Percentiles rank a stretch among this genome's conserved stretches.
These are phyloP conservation scores for Semicossyphus pulcher DNA, from an alignment of 2,113 vertebrate species.

Conservation along the genomic window DNA sequence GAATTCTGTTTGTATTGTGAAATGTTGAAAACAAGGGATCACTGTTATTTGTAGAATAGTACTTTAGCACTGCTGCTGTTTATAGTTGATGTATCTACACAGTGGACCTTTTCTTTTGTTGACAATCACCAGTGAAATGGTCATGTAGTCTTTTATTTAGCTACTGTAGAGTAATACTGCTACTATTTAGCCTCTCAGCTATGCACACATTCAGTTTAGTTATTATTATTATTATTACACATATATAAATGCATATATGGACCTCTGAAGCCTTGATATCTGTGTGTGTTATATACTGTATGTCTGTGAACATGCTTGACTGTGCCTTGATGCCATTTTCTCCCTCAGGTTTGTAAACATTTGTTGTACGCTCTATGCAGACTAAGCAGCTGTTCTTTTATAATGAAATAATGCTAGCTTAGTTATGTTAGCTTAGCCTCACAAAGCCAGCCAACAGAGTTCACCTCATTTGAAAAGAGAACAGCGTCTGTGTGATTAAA, in stretches of 20 bases:
- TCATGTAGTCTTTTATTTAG: conserved; percentile 33
- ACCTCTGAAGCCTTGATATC: conserved; percentile 62
- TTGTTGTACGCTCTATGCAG: conserved; percentile 60
- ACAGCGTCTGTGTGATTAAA: not conserved
- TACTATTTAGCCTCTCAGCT: conserved; percentile 43
- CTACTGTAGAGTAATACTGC: conserved; percentile 21
- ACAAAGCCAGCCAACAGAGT: not conserved
- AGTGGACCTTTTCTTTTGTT: conserved; percentile 41
- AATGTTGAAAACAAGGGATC: conserved; percentile 74
- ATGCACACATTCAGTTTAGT: conserved; percentile 46
- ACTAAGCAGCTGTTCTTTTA: conserved; percentile 33
- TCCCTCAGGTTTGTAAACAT: conserved; percentile 70
- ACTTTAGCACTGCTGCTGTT: conserved; percentile 65
- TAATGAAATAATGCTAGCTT: conserved; percentile 51
- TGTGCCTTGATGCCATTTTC: conserved; percentile 75
- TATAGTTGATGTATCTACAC: conserved; percentile 37
- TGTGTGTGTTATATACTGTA: conserved; percentile 56
- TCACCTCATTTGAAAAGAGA: conserved; percentile 35
- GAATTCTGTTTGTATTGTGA: conserved; percentile 51
- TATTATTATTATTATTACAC: too few species aligned
- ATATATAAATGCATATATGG: conserved; percentile 41
- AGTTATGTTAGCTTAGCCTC: conserved; percentile 7
- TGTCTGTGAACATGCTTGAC: conserved; percentile 52
- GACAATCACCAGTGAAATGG: conserved; percentile 72
- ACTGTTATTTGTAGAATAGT: conserved; percentile 67